Conservation (phyloP, 2,888 invertebrate genomes). For the Notocelia uddmanniana region DNA sequence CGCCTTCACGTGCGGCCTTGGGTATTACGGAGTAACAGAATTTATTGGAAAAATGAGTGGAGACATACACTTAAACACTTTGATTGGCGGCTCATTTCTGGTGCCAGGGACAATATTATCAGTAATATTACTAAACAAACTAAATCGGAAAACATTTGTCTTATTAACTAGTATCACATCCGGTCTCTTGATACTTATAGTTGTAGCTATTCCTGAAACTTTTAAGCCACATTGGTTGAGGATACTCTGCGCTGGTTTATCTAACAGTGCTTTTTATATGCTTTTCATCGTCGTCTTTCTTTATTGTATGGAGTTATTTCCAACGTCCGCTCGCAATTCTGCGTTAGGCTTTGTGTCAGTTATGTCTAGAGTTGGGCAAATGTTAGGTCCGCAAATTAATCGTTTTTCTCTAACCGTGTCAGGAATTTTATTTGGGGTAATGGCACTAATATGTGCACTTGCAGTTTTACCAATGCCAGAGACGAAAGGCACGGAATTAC, state of each 20-base stretch:
- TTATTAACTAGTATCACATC: slow-evolving; percentile 81
- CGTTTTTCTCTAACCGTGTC: slow-evolving; percentile 72
- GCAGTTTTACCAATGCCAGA: slow-evolving; percentile 88
- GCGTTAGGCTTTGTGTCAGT: slow-evolving; percentile 93
- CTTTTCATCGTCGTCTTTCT: slow-evolving; percentile 93
- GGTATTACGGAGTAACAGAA: not conserved
- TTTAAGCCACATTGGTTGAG: slow-evolving; percentile 69
- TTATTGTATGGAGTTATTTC: slow-evolving; percentile 94
- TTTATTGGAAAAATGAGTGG: slow-evolving; percentile 77
- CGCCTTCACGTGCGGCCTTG: not conserved
- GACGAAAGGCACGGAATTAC: slow-evolving; percentile 68
- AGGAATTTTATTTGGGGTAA: slow-evolving; percentile 86
- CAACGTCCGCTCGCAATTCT: slow-evolving; percentile 93
- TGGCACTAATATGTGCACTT: slow-evolving; percentile 84
- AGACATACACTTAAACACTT: slow-evolving; percentile 91
- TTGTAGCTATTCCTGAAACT: slow-evolving; percentile 58
- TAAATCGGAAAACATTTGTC: slow-evolving; percentile 87
- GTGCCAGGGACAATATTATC: slow-evolving; percentile 87
- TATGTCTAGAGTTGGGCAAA: slow-evolving; percentile 92
- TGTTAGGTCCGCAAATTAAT: slow-evolving; percentile 91
- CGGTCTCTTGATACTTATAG: slow-evolving; percentile 66
- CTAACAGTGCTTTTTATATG: slow-evolving; percentile 91
- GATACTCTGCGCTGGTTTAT: slow-evolving; percentile 87
- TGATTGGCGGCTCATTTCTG: slow-evolving; percentile 88
- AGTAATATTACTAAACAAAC: slow-evolving; percentile 84